Evolutionary conservation across 2,113 vertebrate species (phyloP).

Genomic region (Cromileptes altivelis): DNA sequence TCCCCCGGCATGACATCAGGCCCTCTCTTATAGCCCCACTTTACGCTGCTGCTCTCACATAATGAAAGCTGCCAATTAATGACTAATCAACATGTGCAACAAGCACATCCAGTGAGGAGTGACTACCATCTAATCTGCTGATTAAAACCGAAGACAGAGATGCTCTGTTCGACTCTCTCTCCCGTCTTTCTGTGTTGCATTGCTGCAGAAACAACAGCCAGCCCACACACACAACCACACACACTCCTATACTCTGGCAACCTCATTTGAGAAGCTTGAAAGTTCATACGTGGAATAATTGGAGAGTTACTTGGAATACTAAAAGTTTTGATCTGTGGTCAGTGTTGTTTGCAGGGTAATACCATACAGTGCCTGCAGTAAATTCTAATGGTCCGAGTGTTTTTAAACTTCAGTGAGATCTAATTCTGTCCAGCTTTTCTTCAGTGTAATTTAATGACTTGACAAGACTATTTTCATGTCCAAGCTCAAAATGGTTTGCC

Average conservation of each 20-base stretch:
- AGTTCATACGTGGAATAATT: conserved; percentile 29
- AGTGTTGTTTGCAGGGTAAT: conserved; percentile 1
- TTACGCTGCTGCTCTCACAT: conserved; percentile 81
- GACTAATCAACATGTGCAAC: conserved; percentile 84
- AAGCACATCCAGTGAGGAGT: conserved; percentile 80
- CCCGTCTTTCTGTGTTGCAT: conserved; percentile 21
- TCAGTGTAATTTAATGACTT: not conserved
- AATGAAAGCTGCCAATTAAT: conserved; percentile 85
- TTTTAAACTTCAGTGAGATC: not conserved
- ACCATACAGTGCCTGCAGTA: not conserved
- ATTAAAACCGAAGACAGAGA: conserved; percentile 82
- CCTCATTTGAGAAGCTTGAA: conserved; percentile 18
- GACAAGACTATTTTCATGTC: not conserved
- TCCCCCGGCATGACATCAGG: conserved; percentile 79
- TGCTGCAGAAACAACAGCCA: conserved; percentile 49
- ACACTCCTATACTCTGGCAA: not conserved
- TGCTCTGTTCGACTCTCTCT: conserved; percentile 72
- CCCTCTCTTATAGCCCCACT: conserved; percentile 81
- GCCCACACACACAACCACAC: conserved; percentile 18
- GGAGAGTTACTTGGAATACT: not conserved
- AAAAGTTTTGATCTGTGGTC: not conserved
- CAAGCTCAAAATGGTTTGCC: not conserved
- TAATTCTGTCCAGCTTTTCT: not conserved
- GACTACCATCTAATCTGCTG: conserved; percentile 79
- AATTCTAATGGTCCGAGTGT: not conserved